These are phyloP conservation scores for Globodera rostochiensis DNA, from an alignment of 1,140 invertebrate genomes.

Conservation along the genomic window DNA sequence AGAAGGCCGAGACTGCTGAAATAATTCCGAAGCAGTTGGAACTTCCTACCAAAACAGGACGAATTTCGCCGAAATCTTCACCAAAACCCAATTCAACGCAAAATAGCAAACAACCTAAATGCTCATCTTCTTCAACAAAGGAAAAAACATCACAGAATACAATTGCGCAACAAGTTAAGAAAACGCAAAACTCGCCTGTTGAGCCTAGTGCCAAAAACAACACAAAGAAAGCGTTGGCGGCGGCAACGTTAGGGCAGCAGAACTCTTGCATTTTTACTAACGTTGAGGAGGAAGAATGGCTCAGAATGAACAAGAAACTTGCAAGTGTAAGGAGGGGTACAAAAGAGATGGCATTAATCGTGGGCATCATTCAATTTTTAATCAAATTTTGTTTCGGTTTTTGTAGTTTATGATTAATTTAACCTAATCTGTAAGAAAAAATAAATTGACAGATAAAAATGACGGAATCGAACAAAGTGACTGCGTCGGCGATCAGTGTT, in stretches of 20 bases:
- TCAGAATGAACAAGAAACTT: slow-evolving; percentile 34
- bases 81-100: neutral
- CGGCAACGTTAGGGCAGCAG: neutral
- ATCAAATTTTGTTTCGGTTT: slow-evolving; percentile 2
- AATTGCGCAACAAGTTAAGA: neutral
- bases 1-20: slow-evolving; percentile 7
- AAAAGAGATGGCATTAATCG: neutral
- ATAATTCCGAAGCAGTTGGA: neutral
- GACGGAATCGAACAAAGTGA: slow-evolving; percentile 1
- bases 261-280: neutral
- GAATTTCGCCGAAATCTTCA: neutral
- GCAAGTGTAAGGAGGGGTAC: slow-evolving; percentile 30
- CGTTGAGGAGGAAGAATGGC: slow-evolving; percentile 41
- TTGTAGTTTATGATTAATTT: neutral
- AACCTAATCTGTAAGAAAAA: neutral
- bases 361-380: too few relatives aligned
- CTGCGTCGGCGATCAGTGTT: neutral
- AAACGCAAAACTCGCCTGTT: neutral
- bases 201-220: neutral
- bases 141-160: neutral
- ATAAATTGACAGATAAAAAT: slow-evolving; percentile 1
- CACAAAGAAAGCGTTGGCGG: neutral
- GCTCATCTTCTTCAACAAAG: neutral
- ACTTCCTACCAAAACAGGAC: neutral
- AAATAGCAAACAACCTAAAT: neutral